Conservation (phyloP, 2,797 vertebrate genomes). For the Coregonus ussuriensis region DNA sequence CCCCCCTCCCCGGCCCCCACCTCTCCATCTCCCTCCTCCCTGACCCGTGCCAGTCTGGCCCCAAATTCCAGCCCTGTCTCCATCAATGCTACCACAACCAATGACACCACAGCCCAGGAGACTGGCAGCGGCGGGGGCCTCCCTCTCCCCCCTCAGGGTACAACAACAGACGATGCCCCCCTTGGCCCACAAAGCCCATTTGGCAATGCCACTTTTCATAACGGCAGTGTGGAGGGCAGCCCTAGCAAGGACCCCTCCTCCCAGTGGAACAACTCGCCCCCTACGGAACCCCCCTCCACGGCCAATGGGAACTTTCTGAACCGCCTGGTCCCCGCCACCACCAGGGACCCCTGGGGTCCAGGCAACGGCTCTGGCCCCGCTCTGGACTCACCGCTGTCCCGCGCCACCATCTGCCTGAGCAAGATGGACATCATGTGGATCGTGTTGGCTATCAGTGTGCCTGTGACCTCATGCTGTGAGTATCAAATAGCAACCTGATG, state of each 20-base stretch:
- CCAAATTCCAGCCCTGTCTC: constrained; percentile 20
- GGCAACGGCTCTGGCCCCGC: constrained; percentile 86
- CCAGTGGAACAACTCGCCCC: constrained; percentile 61
- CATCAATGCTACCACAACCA: background rate
- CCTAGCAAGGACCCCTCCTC: constrained; percentile 39
- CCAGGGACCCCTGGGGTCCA: constrained; percentile 78
- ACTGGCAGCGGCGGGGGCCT: constrained; percentile 1
- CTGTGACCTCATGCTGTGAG: constrained; percentile 97
- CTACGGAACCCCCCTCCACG: constrained; percentile 79
- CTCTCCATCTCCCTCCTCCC: constrained; percentile 45
- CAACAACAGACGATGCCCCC: constrained; percentile 45
- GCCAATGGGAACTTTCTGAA: constrained; percentile 88
- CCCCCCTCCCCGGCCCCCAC: constrained; percentile 33
- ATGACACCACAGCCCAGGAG: constrained; percentile 22
- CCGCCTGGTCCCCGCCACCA: constrained; percentile 85
- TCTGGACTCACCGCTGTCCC: constrained; percentile 78
- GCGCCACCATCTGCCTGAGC: constrained; percentile 89
- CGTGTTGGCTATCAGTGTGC: constrained; percentile 92
- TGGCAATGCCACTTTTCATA: constrained; percentile 52
- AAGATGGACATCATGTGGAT: constrained; percentile 97
- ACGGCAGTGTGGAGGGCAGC: constrained; percentile 38
- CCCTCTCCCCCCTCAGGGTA: constrained; percentile 10
- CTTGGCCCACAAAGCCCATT: constrained; percentile 34
- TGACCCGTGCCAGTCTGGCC: constrained; percentile 50
- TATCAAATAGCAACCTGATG: constrained; percentile 47